These are phyloP conservation scores for Oscheius myriophilus DNA, from an alignment of 2,888 invertebrate genomes.

Conservation along the genomic window DNA sequence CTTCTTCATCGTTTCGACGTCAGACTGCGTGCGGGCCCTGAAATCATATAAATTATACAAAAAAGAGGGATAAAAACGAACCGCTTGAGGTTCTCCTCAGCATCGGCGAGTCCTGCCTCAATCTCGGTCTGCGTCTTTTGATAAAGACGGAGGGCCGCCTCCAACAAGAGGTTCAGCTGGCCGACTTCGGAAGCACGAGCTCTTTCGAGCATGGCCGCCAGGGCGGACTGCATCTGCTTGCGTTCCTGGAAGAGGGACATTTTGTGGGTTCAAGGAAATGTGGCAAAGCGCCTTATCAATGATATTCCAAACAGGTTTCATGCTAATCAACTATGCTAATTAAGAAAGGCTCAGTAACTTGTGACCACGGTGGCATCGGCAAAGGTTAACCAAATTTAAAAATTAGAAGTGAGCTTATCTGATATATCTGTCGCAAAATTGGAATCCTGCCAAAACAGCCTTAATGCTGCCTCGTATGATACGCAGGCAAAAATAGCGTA, in stretches of 20 bases:
- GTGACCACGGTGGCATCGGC: too few relatives aligned
- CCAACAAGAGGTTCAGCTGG: conserved; percentile 36
- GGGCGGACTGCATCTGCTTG: conserved; percentile 30
- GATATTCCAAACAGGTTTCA: too few relatives aligned
- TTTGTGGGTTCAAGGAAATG: background rate
- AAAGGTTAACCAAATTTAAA: too few relatives aligned
- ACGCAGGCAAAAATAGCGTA: too few relatives aligned
- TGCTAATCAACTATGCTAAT: too few relatives aligned
- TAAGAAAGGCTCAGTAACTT: too few relatives aligned
- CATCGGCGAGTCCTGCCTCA: conserved; percentile 36
- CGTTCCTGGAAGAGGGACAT: conserved; percentile 29
- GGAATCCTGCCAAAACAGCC: too few relatives aligned
- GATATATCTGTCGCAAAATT: too few relatives aligned
- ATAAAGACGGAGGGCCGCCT: conserved; percentile 29
- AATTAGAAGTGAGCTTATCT: too few relatives aligned
- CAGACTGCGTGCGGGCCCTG: conserved; percentile 44
- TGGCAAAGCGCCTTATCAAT: too few relatives aligned
- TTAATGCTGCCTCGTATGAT: too few relatives aligned
- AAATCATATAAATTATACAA: conserved; percentile 7
- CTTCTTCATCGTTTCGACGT: conserved; percentile 40
- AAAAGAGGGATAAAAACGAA: background rate
- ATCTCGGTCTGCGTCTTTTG: conserved; percentile 38
- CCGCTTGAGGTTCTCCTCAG: conserved; percentile 37
- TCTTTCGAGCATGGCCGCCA: conserved; percentile 35
- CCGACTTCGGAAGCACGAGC: conserved; percentile 37